These are phyloP conservation scores for Parnassius smintheus DNA, from an alignment of 2,888 invertebrate species.

Conservation along the genomic window DNA sequence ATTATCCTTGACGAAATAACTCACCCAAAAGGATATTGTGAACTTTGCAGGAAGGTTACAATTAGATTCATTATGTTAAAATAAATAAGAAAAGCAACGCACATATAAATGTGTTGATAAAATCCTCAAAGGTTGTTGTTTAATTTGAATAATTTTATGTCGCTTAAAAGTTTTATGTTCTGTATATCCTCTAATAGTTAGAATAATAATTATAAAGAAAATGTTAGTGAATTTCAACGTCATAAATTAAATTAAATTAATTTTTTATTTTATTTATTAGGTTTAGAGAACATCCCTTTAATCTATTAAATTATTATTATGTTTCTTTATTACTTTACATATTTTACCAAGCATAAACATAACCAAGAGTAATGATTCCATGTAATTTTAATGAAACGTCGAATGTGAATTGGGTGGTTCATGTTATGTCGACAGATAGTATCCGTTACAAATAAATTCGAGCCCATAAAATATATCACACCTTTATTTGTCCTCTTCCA, in stretches of 20 bases:
- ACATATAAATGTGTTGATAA: no score
- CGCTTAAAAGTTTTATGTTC: no score
- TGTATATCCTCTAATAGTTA: no score
- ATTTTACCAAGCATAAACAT: constrained; percentile 11
- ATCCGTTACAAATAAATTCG: constrained; percentile 26
- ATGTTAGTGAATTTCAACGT: not conserved
- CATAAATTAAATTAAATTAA: not conserved
- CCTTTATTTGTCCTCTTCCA: constrained; percentile 30
- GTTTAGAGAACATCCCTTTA: constrained; percentile 7
- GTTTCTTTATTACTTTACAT: constrained; percentile 13
- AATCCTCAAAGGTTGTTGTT: no score
- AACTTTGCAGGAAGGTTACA: constrained; percentile 11
- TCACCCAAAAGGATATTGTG: constrained; percentile 19
- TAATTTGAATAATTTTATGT: no score
- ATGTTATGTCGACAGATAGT: constrained; percentile 21
- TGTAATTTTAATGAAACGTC: constrained; percentile 24
- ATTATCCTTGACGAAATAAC: constrained; percentile 54
- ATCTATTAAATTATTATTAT: constrained; percentile 3
- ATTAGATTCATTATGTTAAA: not conserved
- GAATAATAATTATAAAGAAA: not conserved
- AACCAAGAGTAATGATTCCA: constrained; percentile 9
- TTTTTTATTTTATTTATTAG: not conserved
- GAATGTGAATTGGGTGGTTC: constrained; percentile 17
- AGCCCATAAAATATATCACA: constrained; percentile 28
- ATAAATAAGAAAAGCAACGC: not conserved